Evolutionary conservation across 2,113 vertebrate species (phyloP).

Genomic region (Machaerirhynchus nigripectus): DNA sequence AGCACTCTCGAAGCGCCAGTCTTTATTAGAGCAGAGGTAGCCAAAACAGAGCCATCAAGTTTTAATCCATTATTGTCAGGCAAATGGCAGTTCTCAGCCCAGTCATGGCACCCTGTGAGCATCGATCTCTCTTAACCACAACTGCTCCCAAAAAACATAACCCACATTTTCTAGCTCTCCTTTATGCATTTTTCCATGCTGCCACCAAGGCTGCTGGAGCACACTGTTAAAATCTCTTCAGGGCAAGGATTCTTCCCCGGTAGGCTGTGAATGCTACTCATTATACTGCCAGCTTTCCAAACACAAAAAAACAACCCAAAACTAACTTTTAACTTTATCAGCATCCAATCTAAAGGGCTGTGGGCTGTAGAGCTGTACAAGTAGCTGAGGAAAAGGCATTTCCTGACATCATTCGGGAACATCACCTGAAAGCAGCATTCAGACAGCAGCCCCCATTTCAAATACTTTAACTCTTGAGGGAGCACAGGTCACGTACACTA

Average conservation of each 20-base stretch:
- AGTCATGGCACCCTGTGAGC: fast-evolving
- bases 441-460: neutral
- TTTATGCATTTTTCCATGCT: neutral
- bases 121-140: neutral
- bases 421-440: neutral
- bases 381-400: neutral
- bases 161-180: neutral
- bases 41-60: neutral
- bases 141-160: neutral
- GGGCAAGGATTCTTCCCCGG: neutral
- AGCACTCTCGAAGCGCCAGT: neutral
- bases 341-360: neutral
- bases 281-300: neutral
- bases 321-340: neutral
- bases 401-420: neutral
- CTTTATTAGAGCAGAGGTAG: neutral
- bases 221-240: neutral
- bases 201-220: neutral
- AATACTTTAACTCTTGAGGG: neutral
- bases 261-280: neutral
- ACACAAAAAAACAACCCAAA: neutral
- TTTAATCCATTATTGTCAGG: neutral
- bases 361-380: neutral
- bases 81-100: neutral
- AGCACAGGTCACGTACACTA: neutral